phyloP scores from a whole-genome alignment of 2,797 vertebrate genomes.

The Spinus pinus region DNA sequence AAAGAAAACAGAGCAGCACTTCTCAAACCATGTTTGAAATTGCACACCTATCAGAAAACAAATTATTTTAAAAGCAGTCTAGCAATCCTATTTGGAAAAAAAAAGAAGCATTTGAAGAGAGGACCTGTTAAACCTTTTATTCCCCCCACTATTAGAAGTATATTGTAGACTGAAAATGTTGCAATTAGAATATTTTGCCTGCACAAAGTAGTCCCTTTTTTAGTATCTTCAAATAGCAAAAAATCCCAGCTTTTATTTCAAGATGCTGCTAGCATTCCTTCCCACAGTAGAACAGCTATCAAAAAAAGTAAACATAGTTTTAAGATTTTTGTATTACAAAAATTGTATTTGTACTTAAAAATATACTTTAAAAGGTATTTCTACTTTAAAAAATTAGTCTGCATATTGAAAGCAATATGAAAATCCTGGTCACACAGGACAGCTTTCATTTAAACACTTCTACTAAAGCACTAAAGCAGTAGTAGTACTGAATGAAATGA shows the following conservation, averaged over 20 bases:
- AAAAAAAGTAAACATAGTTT: neutral
- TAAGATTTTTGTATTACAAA: neutral
- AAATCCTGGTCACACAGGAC: neutral
- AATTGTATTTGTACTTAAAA: neutral
- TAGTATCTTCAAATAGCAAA: neutral
- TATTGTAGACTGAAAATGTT: neutral
- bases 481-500: neutral
- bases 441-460: neutral
- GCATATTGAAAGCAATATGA: neutral
- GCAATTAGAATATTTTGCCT: neutral
- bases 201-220: neutral
- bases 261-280: neutral
- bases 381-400: neutral
- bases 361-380: neutral
- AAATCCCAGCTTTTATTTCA: neutral
- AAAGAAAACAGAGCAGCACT: slow-evolving; percentile 21
- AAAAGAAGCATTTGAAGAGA: neutral
- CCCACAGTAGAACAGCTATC: neutral
- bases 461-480: neutral
- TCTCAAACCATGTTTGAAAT: neutral
- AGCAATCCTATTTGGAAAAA: neutral
- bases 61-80: neutral
- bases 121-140: neutral
- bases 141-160: neutral
- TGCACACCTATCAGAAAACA: neutral